A percentile compares a stretch with the other conserved stretches of the same genome.
phyloP scores from a whole-genome alignment of 2,797 vertebrate genomes.

The Leptoclinus maculatus region DNA sequence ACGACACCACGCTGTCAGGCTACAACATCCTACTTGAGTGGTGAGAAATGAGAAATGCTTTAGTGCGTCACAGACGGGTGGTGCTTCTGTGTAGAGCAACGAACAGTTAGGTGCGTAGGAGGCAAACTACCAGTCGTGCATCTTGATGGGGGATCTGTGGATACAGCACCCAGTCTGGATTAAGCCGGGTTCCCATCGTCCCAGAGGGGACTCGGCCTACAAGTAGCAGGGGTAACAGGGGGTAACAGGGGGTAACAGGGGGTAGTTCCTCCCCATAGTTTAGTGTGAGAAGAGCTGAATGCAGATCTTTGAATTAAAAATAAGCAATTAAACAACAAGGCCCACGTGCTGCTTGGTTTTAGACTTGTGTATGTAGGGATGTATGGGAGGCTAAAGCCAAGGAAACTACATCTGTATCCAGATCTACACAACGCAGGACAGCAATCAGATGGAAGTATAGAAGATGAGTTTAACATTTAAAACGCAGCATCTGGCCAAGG shows the following conservation, averaged over 20 bases:
- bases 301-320: constrained; percentile 7
- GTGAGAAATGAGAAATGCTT: constrained; percentile 23
- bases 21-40: constrained; percentile 38
- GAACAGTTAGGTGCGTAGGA: constrained; percentile 30
- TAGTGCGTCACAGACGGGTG: constrained; percentile 24
- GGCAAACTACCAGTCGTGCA: constrained; percentile 2
- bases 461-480: constrained; percentile 18
- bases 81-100: constrained; percentile 21
- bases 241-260: background rate
- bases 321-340: constrained; percentile 12
- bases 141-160: constrained; percentile 24
- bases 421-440: background rate
- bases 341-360: background rate
- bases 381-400: background rate
- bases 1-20: constrained; percentile 61
- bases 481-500: constrained; percentile 16
- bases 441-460: constrained; percentile 17
- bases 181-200: constrained; percentile 21
- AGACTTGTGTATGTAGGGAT: background rate
- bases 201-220: background rate
- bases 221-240: background rate
- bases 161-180: constrained; percentile 11
- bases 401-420: constrained; percentile 1
- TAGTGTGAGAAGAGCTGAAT: background rate
- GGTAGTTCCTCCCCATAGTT: background rate